These are phyloP conservation scores for Podargus strigoides DNA, from an alignment of 2,797 vertebrate species.

Conservation along the genomic window DNA sequence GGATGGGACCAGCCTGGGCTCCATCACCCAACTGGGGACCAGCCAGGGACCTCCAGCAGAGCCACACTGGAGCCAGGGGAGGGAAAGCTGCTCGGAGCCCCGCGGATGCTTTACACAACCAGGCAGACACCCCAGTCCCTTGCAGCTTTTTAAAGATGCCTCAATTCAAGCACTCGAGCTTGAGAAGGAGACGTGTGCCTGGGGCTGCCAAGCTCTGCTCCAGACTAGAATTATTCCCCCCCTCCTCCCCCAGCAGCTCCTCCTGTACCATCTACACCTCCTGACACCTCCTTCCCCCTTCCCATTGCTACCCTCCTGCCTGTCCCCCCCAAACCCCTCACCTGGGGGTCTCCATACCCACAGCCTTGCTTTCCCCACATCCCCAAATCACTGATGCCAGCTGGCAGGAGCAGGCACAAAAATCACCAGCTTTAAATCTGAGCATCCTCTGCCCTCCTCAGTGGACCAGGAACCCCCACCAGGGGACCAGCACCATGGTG, in stretches of 20 bases:
- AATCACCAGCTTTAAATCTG: neutral
- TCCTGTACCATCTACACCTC: neutral
- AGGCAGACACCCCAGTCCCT: neutral
- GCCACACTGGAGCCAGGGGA: neutral
- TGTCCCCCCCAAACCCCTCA: neutral
- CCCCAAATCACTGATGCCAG: neutral
- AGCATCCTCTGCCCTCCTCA: neutral
- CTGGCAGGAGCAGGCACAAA: neutral
- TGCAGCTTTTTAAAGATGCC: neutral
- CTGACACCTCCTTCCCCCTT: neutral
- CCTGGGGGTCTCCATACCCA: rapidly evolving
- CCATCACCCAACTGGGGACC: neutral
- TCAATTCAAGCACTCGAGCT: rapidly evolving
- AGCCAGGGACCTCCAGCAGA: neutral
- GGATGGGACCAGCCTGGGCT: neutral
- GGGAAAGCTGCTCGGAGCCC: neutral
- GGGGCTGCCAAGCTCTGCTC: neutral
- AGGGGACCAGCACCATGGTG: rapidly evolving
- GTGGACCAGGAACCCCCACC: rapidly evolving
- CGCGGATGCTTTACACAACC: neutral
- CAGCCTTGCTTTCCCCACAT: rapidly evolving
- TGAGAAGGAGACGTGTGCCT: neutral
- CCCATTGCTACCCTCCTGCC: neutral
- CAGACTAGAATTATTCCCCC: neutral
- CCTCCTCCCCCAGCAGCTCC: neutral